Evolutionary conservation across 2,113 vertebrate species (phyloP).

Genomic region (Tetrao urogallus): DNA sequence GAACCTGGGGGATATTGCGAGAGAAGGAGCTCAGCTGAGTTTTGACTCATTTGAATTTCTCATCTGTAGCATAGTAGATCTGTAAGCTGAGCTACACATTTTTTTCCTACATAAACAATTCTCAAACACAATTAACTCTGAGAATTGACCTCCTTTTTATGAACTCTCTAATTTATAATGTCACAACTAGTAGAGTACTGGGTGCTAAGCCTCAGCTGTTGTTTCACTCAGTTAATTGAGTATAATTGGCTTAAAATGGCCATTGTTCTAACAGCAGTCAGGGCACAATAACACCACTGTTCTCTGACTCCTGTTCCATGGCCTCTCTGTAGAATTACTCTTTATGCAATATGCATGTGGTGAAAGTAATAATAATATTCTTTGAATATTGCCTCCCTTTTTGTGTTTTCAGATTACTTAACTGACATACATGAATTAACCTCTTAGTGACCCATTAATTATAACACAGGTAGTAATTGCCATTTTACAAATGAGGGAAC

Average conservation of each 20-base stretch:
- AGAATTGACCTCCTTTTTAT: neutral
- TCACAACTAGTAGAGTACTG: neutral
- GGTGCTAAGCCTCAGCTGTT: neutral
- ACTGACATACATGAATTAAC: neutral
- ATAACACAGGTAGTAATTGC: neutral
- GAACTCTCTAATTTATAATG: neutral
- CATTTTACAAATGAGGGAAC: neutral
- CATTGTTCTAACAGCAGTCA: neutral
- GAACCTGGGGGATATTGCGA: neutral
- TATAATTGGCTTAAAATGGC: neutral
- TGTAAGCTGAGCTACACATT: neutral
- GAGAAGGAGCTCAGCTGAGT: neutral
- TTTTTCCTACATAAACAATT: neutral
- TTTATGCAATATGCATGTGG: neutral
- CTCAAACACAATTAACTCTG: neutral
- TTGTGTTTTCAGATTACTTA: neutral
- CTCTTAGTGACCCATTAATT: neutral
- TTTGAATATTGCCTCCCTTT: neutral
- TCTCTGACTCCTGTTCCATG: neutral
- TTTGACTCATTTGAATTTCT: neutral
- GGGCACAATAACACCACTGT: neutral
- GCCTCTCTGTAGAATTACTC: neutral
- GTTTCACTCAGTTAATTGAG: neutral
- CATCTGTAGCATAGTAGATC: neutral
- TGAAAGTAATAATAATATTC: neutral